A percentile compares a stretch with the other conserved stretches of the same genome.
Conservation (phyloP, 2,113 vertebrate genomes). For the Globicephala melas region DNA sequence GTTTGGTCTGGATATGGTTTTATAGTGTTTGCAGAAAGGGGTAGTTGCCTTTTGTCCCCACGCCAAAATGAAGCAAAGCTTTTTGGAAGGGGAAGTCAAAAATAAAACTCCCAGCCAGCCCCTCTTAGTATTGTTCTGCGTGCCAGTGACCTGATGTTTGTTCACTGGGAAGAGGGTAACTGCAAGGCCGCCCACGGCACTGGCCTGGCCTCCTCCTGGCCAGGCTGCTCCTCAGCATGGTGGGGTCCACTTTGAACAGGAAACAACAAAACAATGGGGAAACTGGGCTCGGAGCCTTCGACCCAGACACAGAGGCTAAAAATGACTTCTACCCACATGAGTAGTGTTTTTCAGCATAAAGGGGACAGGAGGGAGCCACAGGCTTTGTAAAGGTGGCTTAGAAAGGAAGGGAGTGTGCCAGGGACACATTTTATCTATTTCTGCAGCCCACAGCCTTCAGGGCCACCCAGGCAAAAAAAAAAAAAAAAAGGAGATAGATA, state of each 20-base stretch:
- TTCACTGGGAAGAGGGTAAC: conserved; percentile 71
- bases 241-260: not conserved
- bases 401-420: not conserved
- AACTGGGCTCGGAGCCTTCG: conserved; percentile 37
- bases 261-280: conserved; percentile 58
- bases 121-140: conserved; percentile 60
- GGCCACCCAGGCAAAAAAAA: not conserved
- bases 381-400: conserved; percentile 39
- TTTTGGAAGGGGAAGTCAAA: conserved; percentile 70
- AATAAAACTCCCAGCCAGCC: conserved; percentile 73
- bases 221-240: not conserved
- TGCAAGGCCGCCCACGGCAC: conserved; percentile 66
- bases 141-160: conserved; percentile 72
- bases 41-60: conserved; percentile 40
- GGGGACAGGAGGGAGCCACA: conserved; percentile 1
- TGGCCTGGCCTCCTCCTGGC: conserved; percentile 65
- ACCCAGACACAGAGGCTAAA: conserved; percentile 54
- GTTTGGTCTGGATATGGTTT: conserved; percentile 45
- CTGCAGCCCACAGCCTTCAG: conserved; percentile 47
- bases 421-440: conserved; percentile 56
- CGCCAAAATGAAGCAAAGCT: conserved; percentile 72
- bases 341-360: conserved; percentile 43
- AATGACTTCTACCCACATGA: conserved; percentile 42
- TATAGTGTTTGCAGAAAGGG: conserved; percentile 39
- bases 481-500: not conserved